phyloP scores from a whole-genome alignment of 2,888 invertebrate genomes.

The Parnassius mnemosyne region DNA sequence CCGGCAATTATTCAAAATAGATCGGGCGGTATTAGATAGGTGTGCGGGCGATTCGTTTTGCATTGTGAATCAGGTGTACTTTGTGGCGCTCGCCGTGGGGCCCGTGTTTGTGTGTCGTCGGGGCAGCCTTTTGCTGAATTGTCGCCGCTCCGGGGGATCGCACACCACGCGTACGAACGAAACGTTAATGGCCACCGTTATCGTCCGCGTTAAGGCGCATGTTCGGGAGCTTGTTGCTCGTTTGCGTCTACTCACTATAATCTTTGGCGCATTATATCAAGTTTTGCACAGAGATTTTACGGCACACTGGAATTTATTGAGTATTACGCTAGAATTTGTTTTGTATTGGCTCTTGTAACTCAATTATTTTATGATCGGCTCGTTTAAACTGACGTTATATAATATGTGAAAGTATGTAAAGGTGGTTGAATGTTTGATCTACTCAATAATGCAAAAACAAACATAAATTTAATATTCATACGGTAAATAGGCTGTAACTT shows the following conservation, averaged over 20 bases:
- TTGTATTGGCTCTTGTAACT: too few relatives aligned
- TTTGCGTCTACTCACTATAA: slow-evolving; percentile 21
- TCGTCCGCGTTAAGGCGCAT: slow-evolving; percentile 37
- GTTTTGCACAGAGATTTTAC: neutral
- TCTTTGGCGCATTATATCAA: slow-evolving; percentile 24
- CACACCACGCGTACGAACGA: neutral
- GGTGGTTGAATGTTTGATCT: too few relatives aligned
- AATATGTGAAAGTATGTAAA: too few relatives aligned
- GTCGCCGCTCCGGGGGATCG: slow-evolving; percentile 51
- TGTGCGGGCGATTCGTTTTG: slow-evolving; percentile 74
- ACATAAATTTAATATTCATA: too few relatives aligned
- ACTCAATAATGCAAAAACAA: too few relatives aligned
- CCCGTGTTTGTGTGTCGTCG: slow-evolving; percentile 60
- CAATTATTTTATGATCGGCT: too few relatives aligned
- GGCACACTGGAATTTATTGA: too few relatives aligned
- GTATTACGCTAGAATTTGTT: too few relatives aligned
- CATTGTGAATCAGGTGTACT: slow-evolving; percentile 76
- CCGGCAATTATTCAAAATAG: slow-evolving; percentile 79
- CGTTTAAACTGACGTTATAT: too few relatives aligned
- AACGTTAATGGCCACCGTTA: slow-evolving; percentile 41
- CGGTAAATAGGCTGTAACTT: too few relatives aligned
- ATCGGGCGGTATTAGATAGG: slow-evolving; percentile 78
- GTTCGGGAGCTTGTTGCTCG: slow-evolving; percentile 26
- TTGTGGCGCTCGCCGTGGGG: slow-evolving; percentile 62
- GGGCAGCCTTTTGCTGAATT: slow-evolving; percentile 60